phyloP scores from a whole-genome alignment of 1,140 invertebrate genomes.

The Matsumurasca onukii region DNA sequence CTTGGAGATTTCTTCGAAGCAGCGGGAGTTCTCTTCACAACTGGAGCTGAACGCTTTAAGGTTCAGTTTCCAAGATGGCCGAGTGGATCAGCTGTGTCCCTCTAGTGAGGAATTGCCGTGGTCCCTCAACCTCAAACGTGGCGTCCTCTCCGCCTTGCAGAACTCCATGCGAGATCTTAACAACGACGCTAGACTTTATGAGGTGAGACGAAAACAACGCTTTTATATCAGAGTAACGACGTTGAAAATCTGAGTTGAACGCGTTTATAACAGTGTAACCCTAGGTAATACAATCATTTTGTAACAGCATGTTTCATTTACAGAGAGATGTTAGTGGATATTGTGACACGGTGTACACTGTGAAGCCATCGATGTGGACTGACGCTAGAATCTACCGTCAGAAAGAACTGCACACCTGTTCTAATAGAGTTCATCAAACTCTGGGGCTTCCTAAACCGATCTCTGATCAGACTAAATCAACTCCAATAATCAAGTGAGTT shows the following conservation, averaged over 20 bases:
- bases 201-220: no score
- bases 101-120: slow-evolving; percentile 65
- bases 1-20: neutral
- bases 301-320: no score
- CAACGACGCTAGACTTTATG: neutral
- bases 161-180: slow-evolving; percentile 74
- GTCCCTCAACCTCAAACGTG: slow-evolving; percentile 85
- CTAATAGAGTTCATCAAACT: slow-evolving; percentile 53
- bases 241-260: no score
- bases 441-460: slow-evolving; percentile 40
- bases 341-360: slow-evolving; percentile 73
- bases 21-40: slow-evolving; percentile 18
- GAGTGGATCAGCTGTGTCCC: slow-evolving; percentile 75
- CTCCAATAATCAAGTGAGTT: slow-evolving; percentile 21
- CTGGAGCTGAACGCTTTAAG: slow-evolving; percentile 46
- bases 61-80: slow-evolving; percentile 76
- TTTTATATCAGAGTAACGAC: no score
- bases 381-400: slow-evolving; percentile 71
- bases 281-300: no score
- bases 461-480: neutral
- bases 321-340: slow-evolving; percentile 75
- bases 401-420: slow-evolving; percentile 73
- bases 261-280: no score
- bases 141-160: slow-evolving; percentile 80
- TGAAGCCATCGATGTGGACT: slow-evolving; percentile 65